Evolutionary conservation across 2,113 vertebrate genomes (phyloP).

Genomic region (Dasyornis broadbenti): DNA sequence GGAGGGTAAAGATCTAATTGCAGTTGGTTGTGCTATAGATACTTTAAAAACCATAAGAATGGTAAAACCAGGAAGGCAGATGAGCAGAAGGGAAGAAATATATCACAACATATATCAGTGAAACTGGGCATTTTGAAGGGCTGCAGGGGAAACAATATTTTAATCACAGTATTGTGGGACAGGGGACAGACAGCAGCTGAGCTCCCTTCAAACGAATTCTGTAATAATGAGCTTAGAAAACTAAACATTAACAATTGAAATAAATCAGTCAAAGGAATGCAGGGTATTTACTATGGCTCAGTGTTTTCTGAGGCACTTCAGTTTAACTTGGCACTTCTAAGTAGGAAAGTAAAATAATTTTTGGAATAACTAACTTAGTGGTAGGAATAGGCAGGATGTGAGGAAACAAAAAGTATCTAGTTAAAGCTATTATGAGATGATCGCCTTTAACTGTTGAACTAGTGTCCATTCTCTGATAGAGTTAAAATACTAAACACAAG

Average conservation of each 20-base stretch:
- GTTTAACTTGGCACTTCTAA: neutral
- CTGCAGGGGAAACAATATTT: neutral
- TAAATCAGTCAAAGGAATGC: neutral
- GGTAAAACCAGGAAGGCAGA: neutral
- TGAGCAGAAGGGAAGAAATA: neutral
- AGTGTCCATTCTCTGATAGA: neutral
- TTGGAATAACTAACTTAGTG: neutral
- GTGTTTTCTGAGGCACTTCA: neutral
- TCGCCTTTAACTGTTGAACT: neutral
- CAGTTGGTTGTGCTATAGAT: neutral
- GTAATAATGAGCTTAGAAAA: neutral
- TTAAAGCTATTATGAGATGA: neutral
- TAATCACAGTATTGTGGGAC: neutral
- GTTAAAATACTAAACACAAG: neutral
- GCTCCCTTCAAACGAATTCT: neutral
- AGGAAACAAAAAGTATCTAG: neutral
- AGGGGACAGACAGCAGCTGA: neutral
- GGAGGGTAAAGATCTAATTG: constrained; percentile 19
- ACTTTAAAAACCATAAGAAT: neutral
- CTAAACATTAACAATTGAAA: neutral
- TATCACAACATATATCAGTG: neutral
- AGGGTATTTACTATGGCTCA: neutral
- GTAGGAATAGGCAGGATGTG: neutral
- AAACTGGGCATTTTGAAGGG: neutral
- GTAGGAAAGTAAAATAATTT: neutral